phyloP scores from a whole-genome alignment of 1,140 invertebrate genomes.

The Cherax quadricarinatus region DNA sequence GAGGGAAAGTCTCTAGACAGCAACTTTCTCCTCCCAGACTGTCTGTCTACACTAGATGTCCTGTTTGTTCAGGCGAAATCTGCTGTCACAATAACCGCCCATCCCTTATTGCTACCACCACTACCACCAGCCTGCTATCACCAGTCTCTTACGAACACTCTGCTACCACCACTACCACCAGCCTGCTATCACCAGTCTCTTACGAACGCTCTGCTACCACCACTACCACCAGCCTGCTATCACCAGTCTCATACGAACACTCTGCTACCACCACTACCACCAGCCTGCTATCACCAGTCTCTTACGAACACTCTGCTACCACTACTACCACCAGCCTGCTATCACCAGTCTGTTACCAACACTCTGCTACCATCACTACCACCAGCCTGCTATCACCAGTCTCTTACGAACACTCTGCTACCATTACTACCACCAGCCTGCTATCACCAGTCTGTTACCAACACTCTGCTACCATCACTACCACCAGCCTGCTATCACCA shows the following conservation, averaged over 20 bases:
- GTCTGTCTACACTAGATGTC: neutral
- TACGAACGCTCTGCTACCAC: neutral
- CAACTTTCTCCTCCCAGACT: neutral
- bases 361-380: neutral
- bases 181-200: neutral
- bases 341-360: neutral
- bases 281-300: neutral
- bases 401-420: neutral
- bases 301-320: neutral
- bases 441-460: neutral
- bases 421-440: no score
- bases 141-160: neutral
- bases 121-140: neutral
- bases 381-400: no score
- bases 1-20: neutral
- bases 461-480: neutral
- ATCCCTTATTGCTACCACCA: no score
- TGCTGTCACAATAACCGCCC: neutral
- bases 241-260: neutral
- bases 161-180: neutral
- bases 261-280: neutral
- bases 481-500: no score
- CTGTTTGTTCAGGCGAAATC: neutral
- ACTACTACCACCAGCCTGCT: no score
- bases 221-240: no score